Percentiles rank a stretch among this genome's conserved stretches.
Conservation (phyloP, 2,888 invertebrate species). For the Drosophila flavopinicola region DNA sequence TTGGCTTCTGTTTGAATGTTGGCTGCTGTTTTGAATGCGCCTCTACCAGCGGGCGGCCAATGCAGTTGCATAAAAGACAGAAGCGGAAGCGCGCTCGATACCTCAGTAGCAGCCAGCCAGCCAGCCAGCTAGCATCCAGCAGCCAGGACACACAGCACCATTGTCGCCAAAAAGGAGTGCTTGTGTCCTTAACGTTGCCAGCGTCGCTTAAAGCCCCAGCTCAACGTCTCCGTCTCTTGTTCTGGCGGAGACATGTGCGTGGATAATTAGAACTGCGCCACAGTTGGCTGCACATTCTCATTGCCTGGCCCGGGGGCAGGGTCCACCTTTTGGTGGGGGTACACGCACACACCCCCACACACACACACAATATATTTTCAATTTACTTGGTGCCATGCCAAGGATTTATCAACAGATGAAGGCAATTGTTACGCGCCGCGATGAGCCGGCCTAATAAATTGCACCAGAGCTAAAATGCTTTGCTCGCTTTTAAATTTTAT, state of each 20-base stretch:
- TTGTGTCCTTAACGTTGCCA: constrained; percentile 32
- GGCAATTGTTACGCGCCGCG: constrained; percentile 77
- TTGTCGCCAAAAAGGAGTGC: constrained; percentile 32
- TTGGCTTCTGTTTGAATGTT: constrained; percentile 44
- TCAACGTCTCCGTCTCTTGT: constrained; percentile 30
- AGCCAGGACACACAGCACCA: constrained; percentile 3
- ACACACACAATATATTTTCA: constrained; percentile 65
- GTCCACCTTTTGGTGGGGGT: constrained; percentile 33
- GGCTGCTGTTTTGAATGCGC: constrained; percentile 81
- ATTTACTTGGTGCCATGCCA: constrained; percentile 78
- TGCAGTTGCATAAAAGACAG: constrained; percentile 80
- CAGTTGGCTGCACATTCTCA: constrained; percentile 72
- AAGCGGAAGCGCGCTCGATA: constrained; percentile 73
- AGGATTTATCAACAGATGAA: constrained; percentile 79
- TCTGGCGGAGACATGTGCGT: constrained; percentile 71
- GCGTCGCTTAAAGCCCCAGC: constrained; percentile 53
- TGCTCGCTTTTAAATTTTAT: constrained; percentile 81
- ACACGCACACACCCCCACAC: constrained; percentile 4
- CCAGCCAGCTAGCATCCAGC: constrained; percentile 3
- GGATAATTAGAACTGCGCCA: constrained; percentile 77
- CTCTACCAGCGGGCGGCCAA: constrained; percentile 76
- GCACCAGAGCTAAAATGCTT: constrained; percentile 79
- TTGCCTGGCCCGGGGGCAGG: constrained; percentile 24
- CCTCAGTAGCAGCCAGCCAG: constrained; percentile 43
- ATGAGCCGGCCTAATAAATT: constrained; percentile 75